These are phyloP conservation scores for Novumbra hubbsi DNA, from an alignment of 2,797 vertebrate species.

Conservation along the genomic window DNA sequence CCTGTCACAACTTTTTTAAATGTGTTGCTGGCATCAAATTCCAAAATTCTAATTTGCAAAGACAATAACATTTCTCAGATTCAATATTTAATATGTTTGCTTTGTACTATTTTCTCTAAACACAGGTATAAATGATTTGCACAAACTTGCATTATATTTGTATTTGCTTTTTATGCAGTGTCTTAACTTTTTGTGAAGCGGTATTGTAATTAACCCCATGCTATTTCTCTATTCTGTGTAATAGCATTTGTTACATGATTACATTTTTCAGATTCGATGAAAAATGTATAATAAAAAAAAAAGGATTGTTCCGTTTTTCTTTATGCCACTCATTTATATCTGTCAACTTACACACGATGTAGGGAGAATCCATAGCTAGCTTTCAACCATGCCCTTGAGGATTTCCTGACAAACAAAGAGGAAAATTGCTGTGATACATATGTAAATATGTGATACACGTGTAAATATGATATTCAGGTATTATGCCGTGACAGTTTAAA, in stretches of 20 bases:
- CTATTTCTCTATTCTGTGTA: neutral
- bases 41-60: too few relatives aligned
- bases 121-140: too few relatives aligned
- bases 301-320: neutral
- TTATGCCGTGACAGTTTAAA: neutral
- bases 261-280: neutral
- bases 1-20: too few relatives aligned
- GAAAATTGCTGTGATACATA: neutral
- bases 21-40: too few relatives aligned
- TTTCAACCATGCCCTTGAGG: conserved; percentile 45
- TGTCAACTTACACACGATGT: conserved; percentile 56
- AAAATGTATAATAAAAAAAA: neutral
- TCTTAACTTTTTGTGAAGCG: too few relatives aligned
- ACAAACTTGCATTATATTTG: too few relatives aligned
- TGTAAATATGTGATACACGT: too few relatives aligned
- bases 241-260: neutral
- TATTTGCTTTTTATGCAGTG: too few relatives aligned
- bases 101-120: too few relatives aligned
- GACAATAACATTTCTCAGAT: too few relatives aligned
- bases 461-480: neutral
- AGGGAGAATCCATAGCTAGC: conserved; percentile 57
- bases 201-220: neutral
- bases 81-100: too few relatives aligned
- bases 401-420: conserved; percentile 37
- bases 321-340: neutral